Evolutionary conservation across 2,888 invertebrate species (phyloP), one percentile per base, ranked within the genome.

Genomic region (Papilio gigon): DNA sequence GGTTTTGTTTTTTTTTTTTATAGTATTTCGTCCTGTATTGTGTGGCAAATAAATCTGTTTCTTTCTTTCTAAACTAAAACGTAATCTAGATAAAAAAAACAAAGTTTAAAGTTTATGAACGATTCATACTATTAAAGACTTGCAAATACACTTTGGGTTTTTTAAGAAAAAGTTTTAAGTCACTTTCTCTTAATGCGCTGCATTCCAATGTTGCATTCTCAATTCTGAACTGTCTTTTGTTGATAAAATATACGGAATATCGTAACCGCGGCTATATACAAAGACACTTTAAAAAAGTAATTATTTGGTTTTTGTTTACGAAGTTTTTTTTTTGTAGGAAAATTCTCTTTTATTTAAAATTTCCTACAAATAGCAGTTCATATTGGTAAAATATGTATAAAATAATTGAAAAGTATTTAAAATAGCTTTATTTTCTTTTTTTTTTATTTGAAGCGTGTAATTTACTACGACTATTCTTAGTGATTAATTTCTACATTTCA

Each of bases 401-500:
- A 44, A 20, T 17, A 8, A 5, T 11, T 11, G 1, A 35, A 35
- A 35, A 35, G 8, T 6, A 5, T 0, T 35, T 14, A 30, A 17
- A 42, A 53, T 53, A 30, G 6, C 25, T 60, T 60, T 9, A n/a
- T 40, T 27, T 33, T 62, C 12, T 62, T 44, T 14, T 47, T 35
- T 64, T 27, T 53, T 64, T 11, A 17, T 40, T 17, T 27, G 11
- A 20, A 35, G 20, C 8, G 20, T 33, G 35, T 20, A 35, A 63
- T 50, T 20, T 50, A 63, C 22, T 40, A 14, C 12, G 47, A 50
- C 6, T 20, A 50, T 17, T 60, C 60, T 6, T 35, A 60, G 40
- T 42, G 35, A 53, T 53, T 53, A 61, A 53, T 53, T 67, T 61
- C 60, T 50, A 30, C 30, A 20, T 30, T 37, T 67, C 53, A 17